Evolutionary conservation across 2,113 vertebrate species (phyloP), one percentile per base, ranked within the genome.

Genomic region (Sorex fumeus): DNA sequence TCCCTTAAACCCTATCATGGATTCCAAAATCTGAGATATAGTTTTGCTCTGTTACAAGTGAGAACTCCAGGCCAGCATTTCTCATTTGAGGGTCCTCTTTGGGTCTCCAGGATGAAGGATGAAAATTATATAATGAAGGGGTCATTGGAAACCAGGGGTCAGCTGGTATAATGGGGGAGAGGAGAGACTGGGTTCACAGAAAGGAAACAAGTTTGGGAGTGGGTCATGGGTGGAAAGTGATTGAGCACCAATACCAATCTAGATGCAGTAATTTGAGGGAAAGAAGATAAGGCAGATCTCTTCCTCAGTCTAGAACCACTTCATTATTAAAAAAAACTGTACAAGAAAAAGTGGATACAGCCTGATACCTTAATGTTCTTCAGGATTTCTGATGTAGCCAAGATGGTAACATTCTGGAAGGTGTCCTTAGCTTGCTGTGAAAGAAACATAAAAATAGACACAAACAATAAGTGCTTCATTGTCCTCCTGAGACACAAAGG

Each of bases 391-490:
- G 95, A 95, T 0, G 96, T 9, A 2, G 97, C 97, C 92, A 98
- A 77, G 93, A 98, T 98, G 90, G 97, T 98, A 66, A 97, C 69
- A 50, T 69, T 98, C 84, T 87, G 95, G 91, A 98, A 69, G 88
- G 87, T 87, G 77, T 98, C 98, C 43, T 97, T 92, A 64, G 96
- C 94, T 97, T 98, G 98, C 98, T 98, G 75, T 2, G 0, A 34
- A 13, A 64, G 28, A 86, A 69, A 96, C 50, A 88, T 0, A 12
- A 90, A 43, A 78, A 3, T 0, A 71, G 64, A 62, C 57, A n/a
- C 9, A 32, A 47, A 4, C 25, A 3, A 16, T 92, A 47, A 93
- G 34, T 2, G n/a, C 9, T 72, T 30, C 11, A 2, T 60, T 16
- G 28, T 43, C 71, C 43, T 69, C 76, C 43, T 15, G 19, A 60